Evolutionary conservation across 2,888 invertebrate genomes (phyloP), one percentile per base, ranked within the genome.

Genomic region (Pheosia gnoma): DNA sequence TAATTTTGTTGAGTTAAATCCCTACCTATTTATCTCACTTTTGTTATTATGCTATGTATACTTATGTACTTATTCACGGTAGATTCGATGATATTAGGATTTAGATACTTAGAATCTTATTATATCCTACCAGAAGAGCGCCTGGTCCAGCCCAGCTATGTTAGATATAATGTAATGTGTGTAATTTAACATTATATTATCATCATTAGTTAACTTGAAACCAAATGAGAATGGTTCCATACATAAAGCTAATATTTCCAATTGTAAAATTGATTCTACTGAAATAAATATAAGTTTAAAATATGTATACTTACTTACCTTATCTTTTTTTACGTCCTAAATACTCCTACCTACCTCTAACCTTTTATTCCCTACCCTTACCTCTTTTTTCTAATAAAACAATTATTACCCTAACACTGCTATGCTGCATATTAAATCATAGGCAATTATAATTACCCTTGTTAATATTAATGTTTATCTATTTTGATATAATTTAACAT

Each of bases 271-370:
- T 57, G 25, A 75, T 65, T 58, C 39, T 59, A 59, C 38, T 62
- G 49, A 62, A 66, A 67, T 70, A 70, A 66, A 74, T 61, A 54
- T 62, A 71, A 71, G 53, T 61, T 10, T 58, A 7, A 72, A 53
- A 25, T 54, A 4, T 49, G 0, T 38, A 49, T 37, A 47, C 25
- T 25, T 25, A 25, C 25, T 25, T 25, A 25, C 37, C 11, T 9
- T 13, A n/a, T 55, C 38, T 47, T 47, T 47, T 47, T 47, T 11
- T 41, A 25, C 25, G 2, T 25, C 25, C 25, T 25, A 25, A 25
- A 25, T 25, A 25, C n/a, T n/a, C n/a, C n/a, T n/a, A n/a, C n/a
- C n/a, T n/a, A n/a, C n/a, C n/a, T n/a, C n/a, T n/a, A n/a, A n/a
- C n/a, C n/a, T n/a, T n/a, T n/a, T n/a, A n/a, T n/a, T n/a, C n/a